Evolutionary conservation across 2,888 invertebrate species (phyloP), one percentile per base, ranked within the genome.

Genomic region (Pseudeuparius sepicola): DNA sequence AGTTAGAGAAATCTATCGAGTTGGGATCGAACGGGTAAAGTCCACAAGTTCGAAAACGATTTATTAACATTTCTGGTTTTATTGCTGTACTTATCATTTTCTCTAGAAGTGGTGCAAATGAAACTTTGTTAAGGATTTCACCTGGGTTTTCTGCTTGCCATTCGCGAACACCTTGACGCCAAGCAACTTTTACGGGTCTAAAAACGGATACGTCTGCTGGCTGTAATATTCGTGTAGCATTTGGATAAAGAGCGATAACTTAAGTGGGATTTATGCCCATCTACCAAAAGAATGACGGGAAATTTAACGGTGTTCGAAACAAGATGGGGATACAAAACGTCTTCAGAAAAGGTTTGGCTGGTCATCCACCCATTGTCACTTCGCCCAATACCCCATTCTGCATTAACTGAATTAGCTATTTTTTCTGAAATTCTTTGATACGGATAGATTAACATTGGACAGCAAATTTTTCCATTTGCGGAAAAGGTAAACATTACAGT

Each of bases 401-500:
- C n/a, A 17, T 34, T 31, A 27, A 36, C 31, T 18, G 15, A 29
- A 4, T 6, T 6, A 10, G 14, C 9, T 23, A 40, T n/a, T n/a
- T 24, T 34, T 4, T 33, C 16, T n/a, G 31, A 32, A 4, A 39
- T 20, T 23, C 37, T 14, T 16, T 33, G 31, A 11, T 39, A 28
- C n/a, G 33, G 33, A 25, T 35, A 26, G n/a, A 36, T 16, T 4
- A 39, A 23, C 24, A 34, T 15, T 2, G 31, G 39, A 32, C 28
- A 35, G 14, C 32, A 25, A 12, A 32, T 13, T 7, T 39, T 31
- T 14, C 49, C 49, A 26, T 36, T 33, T 30, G 49, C 49, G 16
- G 49, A 50, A 28, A 52, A 51, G 4, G 47, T 46, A 36, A 52
- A 48, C 48, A 51, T 50, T 1, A 50, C 51, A 12, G 50, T 52